Base-by-base conservation (phyloP, 92 coral and sea anemone genomes). In the Zoanthus solanderi region DNA sequence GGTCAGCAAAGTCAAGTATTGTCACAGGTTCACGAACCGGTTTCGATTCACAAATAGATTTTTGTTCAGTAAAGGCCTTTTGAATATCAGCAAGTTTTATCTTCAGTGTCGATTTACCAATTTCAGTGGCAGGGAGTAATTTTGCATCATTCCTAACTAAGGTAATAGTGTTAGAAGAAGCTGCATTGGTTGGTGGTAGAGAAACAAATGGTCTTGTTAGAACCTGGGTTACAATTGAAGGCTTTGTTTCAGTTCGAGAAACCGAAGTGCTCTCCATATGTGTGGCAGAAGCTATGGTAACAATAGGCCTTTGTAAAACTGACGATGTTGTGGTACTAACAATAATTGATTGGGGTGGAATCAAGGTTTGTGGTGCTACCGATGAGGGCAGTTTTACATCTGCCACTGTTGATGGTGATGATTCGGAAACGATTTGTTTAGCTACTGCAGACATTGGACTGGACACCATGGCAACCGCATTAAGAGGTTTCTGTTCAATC, bases 1-100 rank as follows among this genome's bases (percentile, higher is more conserved):
- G 89, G 79, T 95, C 96, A 8, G 98, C 98, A 95, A 95, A 95
- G 78, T 95, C 96, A 32, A 95, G 87, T 48, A 95, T 89, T 30
- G 98, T 93, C 48, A 94, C 91, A 76, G 87, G 83, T 60, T 92
- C 90, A 82, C 89, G 93, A 13, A 84, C 77, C 52, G 86, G 60
- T n/a, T 68, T 75, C 8, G 91, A 61, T 47, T 90, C 81, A 16
- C 84, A 75, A 15, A 65, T 76, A 86, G 87, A 13, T 18, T 78
- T 87, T 23, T 80, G 37, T 11, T 42, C 87, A 28, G 77, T 3
- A 9, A 89, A 5, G 45, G 57, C 60, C 18, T 81, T 81, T 10
- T 73, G 76, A 81, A 46, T 81, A n/a, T 81, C 75, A 29, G 47
- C 75, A 66, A 65, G 75, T 28, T 47, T 46, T 11, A 81, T 71